A percentile compares a stretch with the other conserved stretches of the same genome.
Conservation (phyloP, 2,888 invertebrate species). For the Drosophila antonietae region DNA sequence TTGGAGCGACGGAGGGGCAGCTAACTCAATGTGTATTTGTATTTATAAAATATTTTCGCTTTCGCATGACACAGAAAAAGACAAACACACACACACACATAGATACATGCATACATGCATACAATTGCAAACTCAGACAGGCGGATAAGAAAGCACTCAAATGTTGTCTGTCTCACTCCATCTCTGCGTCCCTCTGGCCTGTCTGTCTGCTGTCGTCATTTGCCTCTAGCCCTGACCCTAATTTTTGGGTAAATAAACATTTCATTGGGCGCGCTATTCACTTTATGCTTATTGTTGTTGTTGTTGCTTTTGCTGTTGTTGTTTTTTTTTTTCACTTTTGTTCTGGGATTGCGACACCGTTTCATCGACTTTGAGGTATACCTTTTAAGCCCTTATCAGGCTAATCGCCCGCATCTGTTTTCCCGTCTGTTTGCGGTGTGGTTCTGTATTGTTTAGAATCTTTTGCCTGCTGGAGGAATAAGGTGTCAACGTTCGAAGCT, state of each 20-base stretch:
- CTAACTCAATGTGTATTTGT: constrained; percentile 45
- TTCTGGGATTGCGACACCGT: constrained; percentile 45
- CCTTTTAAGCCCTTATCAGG: constrained; percentile 56
- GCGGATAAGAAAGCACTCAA: constrained; percentile 39
- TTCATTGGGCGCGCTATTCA: constrained; percentile 39
- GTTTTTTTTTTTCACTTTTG: constrained; percentile 32
- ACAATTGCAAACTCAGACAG: constrained; percentile 33
- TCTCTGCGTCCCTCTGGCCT: constrained; percentile 16
- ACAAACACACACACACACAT: constrained; percentile 15
- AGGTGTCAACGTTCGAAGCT: constrained; percentile 64
- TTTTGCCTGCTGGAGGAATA: constrained; percentile 15
- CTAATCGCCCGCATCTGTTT: constrained; percentile 42
- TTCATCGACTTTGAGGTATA: constrained; percentile 40
- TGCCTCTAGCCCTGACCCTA: constrained; percentile 74
- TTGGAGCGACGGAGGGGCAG: neutral
- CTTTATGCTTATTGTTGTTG: constrained; percentile 23
- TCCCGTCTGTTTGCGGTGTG: constrained; percentile 16
- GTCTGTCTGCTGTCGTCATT: constrained; percentile 37
- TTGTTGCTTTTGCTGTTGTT: neutral
- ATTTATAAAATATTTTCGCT: constrained; percentile 57
- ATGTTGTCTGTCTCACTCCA: constrained; percentile 1
- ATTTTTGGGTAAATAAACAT: constrained; percentile 69
- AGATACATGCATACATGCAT: neutral
- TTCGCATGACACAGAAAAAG: constrained; percentile 73
- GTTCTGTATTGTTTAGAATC: constrained; percentile 45